A percentile compares a stretch with the other conserved stretches of the same genome.
These are phyloP conservation scores for Phymastichus coffea DNA, from an alignment of 1,140 invertebrate genomes.

Conservation along the genomic window DNA sequence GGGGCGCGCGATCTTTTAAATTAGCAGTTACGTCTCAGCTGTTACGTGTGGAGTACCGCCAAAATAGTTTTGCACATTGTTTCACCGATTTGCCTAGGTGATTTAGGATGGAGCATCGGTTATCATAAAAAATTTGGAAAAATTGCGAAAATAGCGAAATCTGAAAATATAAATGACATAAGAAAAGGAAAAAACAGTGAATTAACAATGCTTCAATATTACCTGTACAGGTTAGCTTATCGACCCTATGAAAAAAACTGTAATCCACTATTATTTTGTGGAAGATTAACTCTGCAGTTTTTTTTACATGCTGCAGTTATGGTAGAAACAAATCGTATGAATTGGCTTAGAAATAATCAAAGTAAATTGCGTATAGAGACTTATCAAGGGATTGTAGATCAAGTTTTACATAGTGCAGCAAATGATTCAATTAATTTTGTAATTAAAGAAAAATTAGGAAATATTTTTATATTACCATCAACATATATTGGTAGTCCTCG, in stretches of 20 bases:
- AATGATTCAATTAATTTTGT: neutral
- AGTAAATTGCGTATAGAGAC: neutral
- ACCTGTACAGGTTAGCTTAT: neutral
- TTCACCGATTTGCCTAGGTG: too few relatives aligned
- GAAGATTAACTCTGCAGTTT: neutral
- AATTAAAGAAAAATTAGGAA: constrained; percentile 8
- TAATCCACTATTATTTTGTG: neutral
- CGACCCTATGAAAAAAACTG: neutral
- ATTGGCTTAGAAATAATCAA: neutral
- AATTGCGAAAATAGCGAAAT: too few relatives aligned
- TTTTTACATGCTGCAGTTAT: neutral
- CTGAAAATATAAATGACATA: too few relatives aligned
- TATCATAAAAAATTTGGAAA: too few relatives aligned
- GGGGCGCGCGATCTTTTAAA: too few relatives aligned
- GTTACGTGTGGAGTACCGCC: too few relatives aligned
- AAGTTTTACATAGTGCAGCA: neutral
- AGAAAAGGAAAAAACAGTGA: neutral
- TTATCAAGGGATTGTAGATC: neutral
- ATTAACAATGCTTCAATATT: neutral
- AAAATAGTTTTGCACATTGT: too few relatives aligned
- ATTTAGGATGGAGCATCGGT: too few relatives aligned
- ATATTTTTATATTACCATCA: constrained; percentile 36
- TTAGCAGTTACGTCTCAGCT: too few relatives aligned
- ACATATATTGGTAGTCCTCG: constrained; percentile 40
- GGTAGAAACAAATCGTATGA: neutral